Base-by-base conservation (phyloP, 2,113 vertebrate species). In the Cricetomys ansorgei region DNA sequence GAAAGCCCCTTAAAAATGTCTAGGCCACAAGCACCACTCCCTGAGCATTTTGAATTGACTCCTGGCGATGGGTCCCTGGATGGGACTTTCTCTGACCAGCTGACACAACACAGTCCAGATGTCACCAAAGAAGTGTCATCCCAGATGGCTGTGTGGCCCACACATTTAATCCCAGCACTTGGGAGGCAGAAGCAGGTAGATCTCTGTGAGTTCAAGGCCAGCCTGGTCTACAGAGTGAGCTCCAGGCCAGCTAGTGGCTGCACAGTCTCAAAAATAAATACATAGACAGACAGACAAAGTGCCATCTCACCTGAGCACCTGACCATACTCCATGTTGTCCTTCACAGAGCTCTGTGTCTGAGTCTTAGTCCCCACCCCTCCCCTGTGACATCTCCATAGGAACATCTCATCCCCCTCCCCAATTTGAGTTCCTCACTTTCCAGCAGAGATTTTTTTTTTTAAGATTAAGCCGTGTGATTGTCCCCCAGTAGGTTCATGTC, bases 361-460 rank as follows among this genome's bases (percentile, higher is more conserved):
- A 97, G 88, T 95, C 97, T 95, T 69, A 29, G 92, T 81, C 57
- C 40, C 79, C 83, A 27, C 91, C 97, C 55, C 45, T 69, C 23
- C 94, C 97, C 96, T 65, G 72, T 90, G 87, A 80, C 96, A 95
- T 97, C 87, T 91, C 91, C 97, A 9, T 55, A 92, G 86, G 93
- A 48, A 72, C 88, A 57, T 92, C 27, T 95, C 98, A 96, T 94
- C 97, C 97, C 92, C 79, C 95, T 96, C 96, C 84, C 87, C 40
- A 40, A 94, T 94, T 85, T 96, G 34, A 70, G 81, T 97, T 96
- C 79, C 97, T 97, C 88, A 59, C 79, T 97, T 97, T 97, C 55
- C 92, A 96, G 0, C 4, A 1, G 50, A 83, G 92, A 84, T 77
- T 88, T 50, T 59, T 8, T 12, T 59, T 97, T 97, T 92, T 72